Conservation (phyloP, 2,113 vertebrate species). For the Coreoperca whiteheadi region DNA sequence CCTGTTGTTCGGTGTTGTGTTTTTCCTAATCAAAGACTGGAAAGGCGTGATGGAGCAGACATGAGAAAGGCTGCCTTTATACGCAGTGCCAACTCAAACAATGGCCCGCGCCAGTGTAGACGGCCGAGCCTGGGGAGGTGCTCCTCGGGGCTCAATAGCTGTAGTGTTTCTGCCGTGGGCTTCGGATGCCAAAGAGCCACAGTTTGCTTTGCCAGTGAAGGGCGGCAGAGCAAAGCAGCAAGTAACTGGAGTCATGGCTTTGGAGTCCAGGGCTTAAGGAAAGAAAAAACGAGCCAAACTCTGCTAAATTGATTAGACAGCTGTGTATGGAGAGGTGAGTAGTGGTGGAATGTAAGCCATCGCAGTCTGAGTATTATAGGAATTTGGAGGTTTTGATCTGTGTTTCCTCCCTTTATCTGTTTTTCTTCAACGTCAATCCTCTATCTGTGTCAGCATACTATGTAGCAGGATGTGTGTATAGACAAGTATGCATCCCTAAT, state of each 20-base stretch:
- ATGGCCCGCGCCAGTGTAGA: conserved; percentile 61
- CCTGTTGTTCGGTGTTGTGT: conserved; percentile 27
- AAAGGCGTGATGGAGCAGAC: conserved; percentile 45
- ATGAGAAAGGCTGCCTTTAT: conserved; percentile 65
- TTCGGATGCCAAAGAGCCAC: conserved; percentile 43
- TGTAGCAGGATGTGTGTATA: neutral
- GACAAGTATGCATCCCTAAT: neutral
- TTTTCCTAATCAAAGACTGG: conserved; percentile 44
- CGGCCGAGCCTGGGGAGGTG: conserved; percentile 53
- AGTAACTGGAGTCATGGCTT: conserved; percentile 20
- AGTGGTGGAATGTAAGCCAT: conserved; percentile 24
- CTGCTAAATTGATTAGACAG: conserved; percentile 55
- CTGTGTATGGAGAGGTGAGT: conserved; percentile 50
- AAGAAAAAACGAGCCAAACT: conserved; percentile 28
- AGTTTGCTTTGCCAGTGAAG: conserved; percentile 40
- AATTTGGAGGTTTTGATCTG: conserved; percentile 31
- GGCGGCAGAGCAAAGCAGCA: conserved; percentile 10
- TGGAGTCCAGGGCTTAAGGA: conserved; percentile 22
- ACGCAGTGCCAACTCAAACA: conserved; percentile 75
- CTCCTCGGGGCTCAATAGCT: conserved; percentile 65
- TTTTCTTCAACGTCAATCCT: conserved; percentile 1
- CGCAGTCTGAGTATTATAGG: conserved; percentile 25
- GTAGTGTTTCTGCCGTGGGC: conserved; percentile 61
- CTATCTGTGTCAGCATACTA: neutral
- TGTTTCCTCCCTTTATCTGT: conserved; percentile 28